Percentiles rank a stretch among this genome's conserved stretches.
Evolutionary conservation across 2,113 vertebrate genomes (phyloP).

Genomic region (Setophaga kirtlandii): DNA sequence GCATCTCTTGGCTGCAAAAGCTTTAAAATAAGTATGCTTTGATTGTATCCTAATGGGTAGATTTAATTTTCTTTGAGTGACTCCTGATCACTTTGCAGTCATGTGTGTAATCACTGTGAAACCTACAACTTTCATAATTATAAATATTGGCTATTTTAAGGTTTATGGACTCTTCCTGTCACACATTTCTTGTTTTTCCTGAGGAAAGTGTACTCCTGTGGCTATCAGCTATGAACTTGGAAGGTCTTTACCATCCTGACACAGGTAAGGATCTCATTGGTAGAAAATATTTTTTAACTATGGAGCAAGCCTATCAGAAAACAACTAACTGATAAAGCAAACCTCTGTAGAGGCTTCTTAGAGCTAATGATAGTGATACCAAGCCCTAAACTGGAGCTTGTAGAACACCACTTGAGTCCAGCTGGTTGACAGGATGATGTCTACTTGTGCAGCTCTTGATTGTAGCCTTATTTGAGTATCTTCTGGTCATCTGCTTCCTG

Average conservation of each 20-base stretch:
- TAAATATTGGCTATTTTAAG: constrained; percentile 37
- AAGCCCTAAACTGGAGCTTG: not conserved
- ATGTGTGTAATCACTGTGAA: constrained; percentile 41
- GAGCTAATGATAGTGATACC: not conserved
- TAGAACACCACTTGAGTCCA: not conserved
- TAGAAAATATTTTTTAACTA: not conserved
- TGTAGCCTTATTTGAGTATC: not conserved
- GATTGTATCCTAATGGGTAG: not conserved
- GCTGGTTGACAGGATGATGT: not conserved
- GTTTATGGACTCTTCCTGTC: constrained; percentile 11
- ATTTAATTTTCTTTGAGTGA: not conserved
- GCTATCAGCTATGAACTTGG: not conserved
- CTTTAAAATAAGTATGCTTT: not conserved
- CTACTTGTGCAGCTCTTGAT: not conserved
- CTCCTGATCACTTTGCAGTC: constrained; percentile 17
- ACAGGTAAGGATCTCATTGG: not conserved
- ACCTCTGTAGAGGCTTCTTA: not conserved
- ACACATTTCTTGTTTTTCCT: not conserved
- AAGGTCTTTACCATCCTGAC: not conserved
- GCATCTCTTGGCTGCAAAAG: not conserved
- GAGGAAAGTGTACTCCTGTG: not conserved
- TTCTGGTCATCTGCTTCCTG: not conserved
- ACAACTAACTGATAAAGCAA: not conserved
- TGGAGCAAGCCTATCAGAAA: not conserved
- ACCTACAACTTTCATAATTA: constrained; percentile 34